phyloP scores from a whole-genome alignment of 92 coral and sea anemone genomes.

The Umimayanthus kanabou region DNA sequence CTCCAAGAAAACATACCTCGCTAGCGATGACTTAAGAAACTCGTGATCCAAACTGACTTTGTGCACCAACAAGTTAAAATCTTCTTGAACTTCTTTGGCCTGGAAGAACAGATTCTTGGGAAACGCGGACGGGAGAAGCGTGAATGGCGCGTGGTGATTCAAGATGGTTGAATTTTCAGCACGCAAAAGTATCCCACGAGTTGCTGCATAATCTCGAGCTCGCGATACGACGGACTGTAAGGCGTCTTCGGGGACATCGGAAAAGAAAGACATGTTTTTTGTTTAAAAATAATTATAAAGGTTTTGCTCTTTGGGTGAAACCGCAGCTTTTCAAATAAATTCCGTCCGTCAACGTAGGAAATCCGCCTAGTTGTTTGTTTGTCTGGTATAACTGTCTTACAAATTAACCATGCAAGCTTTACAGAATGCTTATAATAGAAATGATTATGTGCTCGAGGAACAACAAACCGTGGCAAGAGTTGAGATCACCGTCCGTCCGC shows the following conservation, averaged over 20 bases:
- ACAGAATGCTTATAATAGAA: not conserved
- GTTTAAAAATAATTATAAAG: not conserved
- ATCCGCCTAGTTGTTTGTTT: not conserved
- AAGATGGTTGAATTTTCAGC: constrained; percentile 47
- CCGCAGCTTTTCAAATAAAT: not conserved
- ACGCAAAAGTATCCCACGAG: constrained; percentile 47
- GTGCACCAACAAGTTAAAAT: constrained; percentile 83
- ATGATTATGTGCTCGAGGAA: not conserved
- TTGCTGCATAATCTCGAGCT: constrained; percentile 58
- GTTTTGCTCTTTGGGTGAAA: not conserved
- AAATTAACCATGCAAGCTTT: not conserved
- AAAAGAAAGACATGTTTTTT: not conserved
- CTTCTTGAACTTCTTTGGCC: constrained; percentile 79
- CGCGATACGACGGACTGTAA: constrained; percentile 23
- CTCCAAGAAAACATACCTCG: constrained; percentile 56
- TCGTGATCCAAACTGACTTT: constrained; percentile 86
- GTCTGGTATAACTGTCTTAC: not conserved
- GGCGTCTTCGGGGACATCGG: constrained; percentile 24
- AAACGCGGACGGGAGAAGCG: constrained; percentile 78
- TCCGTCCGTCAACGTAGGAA: not conserved
- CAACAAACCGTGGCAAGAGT: not conserved
- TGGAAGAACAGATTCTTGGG: constrained; percentile 71
- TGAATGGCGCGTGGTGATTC: constrained; percentile 78
- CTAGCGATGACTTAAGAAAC: constrained; percentile 77
- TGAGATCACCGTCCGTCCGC: constrained; percentile 19